Percentiles rank a stretch among this genome's conserved stretches.
Evolutionary conservation across 2,888 invertebrate genomes (phyloP).

Genomic region (Temnothorax rugatulus): DNA sequence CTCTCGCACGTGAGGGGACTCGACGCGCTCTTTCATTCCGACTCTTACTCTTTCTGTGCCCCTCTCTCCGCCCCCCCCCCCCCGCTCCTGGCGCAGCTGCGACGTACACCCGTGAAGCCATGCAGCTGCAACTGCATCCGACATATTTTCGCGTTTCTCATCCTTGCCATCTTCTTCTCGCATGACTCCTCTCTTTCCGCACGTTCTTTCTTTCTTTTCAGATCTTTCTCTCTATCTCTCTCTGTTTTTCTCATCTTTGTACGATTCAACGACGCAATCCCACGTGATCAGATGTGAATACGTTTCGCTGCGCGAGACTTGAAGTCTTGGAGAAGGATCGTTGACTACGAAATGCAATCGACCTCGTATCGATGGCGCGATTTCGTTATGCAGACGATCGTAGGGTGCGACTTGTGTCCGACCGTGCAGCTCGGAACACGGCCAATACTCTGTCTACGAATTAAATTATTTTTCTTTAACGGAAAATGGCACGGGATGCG

Average conservation of each 20-base stretch:
- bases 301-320: constrained; percentile 13
- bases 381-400: constrained; percentile 14
- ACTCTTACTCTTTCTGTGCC: constrained; percentile 37
- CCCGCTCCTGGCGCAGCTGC: constrained; percentile 59
- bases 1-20: constrained; percentile 68
- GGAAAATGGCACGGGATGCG: neutral
- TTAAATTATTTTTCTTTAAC: constrained; percentile 32
- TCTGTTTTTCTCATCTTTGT: constrained; percentile 27
- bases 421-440: neutral
- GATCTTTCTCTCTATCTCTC: neutral
- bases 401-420: neutral
- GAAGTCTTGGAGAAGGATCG: constrained; percentile 28
- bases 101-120: constrained; percentile 43
- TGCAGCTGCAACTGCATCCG: constrained; percentile 69
- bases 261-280: constrained; percentile 56
- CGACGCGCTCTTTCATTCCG: constrained; percentile 46
- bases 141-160: constrained; percentile 73
- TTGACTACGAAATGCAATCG: constrained; percentile 38
- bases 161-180: constrained; percentile 60
- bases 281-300: constrained; percentile 60
- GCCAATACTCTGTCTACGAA: neutral
- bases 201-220: neutral
- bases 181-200: constrained; percentile 33
- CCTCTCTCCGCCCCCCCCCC: neutral
- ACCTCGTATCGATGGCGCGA: neutral